Evolutionary conservation across 2,888 invertebrate species (phyloP).

Genomic region (Nebria brevicollis): DNA sequence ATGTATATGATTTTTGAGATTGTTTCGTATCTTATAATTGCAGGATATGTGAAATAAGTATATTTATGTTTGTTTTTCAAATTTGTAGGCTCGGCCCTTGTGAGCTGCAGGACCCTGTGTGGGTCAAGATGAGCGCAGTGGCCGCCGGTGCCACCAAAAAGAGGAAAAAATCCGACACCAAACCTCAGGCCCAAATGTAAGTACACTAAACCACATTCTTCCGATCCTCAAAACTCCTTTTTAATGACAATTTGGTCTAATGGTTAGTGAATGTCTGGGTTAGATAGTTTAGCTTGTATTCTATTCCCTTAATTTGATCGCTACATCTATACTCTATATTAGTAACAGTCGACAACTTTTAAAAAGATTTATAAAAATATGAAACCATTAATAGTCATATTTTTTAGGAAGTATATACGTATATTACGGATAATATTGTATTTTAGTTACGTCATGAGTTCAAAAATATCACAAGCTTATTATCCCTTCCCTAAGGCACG

Average conservation of each 20-base stretch:
- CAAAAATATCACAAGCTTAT: too few species aligned
- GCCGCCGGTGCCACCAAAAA: constrained; percentile 71
- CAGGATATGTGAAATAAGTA: not conserved
- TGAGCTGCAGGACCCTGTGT: constrained; percentile 87
- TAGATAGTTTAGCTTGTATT: not conserved
- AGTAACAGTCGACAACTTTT: too few species aligned
- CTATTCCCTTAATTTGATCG: not conserved
- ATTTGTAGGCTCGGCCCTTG: constrained; percentile 86
- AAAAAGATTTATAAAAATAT: too few species aligned
- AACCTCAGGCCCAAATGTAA: constrained; percentile 73
- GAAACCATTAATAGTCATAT: too few species aligned
- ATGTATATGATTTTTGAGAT: too few species aligned
- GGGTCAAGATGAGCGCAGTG: constrained; percentile 87
- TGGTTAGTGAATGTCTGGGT: not conserved
- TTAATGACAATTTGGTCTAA: not conserved
- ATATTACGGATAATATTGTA: too few species aligned
- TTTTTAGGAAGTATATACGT: too few species aligned
- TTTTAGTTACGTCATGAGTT: too few species aligned
- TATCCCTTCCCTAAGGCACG: too few species aligned
- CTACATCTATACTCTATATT: too few species aligned
- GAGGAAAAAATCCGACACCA: constrained; percentile 72
- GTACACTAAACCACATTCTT: constrained; percentile 54
- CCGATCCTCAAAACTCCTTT: constrained; percentile 28
- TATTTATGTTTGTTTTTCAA: constrained; percentile 55
- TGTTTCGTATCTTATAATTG: not conserved